These are phyloP conservation scores for Tetraodon nigroviridis DNA, from an alignment of 2,113 vertebrate genomes.

Conservation along the genomic window DNA sequence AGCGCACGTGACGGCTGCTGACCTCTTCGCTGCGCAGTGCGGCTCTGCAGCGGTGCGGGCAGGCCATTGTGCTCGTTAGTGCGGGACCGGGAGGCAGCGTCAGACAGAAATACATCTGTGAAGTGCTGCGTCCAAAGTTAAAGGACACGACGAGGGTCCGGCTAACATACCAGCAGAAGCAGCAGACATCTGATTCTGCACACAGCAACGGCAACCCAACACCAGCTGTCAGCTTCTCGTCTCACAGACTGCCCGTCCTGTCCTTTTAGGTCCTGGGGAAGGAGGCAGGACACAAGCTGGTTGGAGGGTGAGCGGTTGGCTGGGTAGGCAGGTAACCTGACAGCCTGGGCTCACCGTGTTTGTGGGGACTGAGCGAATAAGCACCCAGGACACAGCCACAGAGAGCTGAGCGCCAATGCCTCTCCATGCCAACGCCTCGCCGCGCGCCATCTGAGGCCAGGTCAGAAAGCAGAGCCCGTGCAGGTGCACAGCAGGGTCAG, in stretches of 20 bases:
- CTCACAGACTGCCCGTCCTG: constrained; percentile 73
- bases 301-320: constrained; percentile 49
- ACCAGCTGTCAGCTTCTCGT: constrained; percentile 82
- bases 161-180: constrained; percentile 39
- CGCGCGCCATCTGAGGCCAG: constrained; percentile 27
- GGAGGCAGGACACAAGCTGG: constrained; percentile 38
- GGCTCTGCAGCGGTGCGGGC: not conserved
- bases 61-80: constrained; percentile 1
- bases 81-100: constrained; percentile 9
- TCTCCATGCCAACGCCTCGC: constrained; percentile 29
- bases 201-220: constrained; percentile 51
- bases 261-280: constrained; percentile 80
- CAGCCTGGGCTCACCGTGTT: constrained; percentile 29
- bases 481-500: constrained; percentile 12
- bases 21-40: not conserved
- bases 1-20: too few relatives aligned
- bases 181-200: constrained; percentile 61
- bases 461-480: constrained; percentile 19
- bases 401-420: constrained; percentile 25
- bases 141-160: constrained; percentile 52
- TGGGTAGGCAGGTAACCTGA: constrained; percentile 29
- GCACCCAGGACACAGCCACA: constrained; percentile 21
- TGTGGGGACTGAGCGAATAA: constrained; percentile 20
- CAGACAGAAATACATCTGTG: constrained; percentile 25
- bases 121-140: constrained; percentile 65